Evolutionary conservation across 2,888 invertebrate species (phyloP).

Genomic region (Tetragonula carbonaria): DNA sequence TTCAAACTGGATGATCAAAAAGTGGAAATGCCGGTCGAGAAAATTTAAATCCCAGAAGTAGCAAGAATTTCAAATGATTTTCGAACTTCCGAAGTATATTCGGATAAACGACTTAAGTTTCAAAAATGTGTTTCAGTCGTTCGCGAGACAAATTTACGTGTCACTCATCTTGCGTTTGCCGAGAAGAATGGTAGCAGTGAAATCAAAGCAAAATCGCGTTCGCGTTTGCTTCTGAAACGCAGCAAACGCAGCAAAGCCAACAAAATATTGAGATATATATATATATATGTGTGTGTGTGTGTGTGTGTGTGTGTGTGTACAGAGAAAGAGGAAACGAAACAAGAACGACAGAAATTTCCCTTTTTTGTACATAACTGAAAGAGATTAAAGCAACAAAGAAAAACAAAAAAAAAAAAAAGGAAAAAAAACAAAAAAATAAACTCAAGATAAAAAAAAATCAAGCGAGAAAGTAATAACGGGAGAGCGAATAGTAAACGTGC

Average conservation of each 20-base stretch:
- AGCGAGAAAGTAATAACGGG: conserved; percentile 45
- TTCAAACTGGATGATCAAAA: not conserved
- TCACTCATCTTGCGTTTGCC: not conserved
- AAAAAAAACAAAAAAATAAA: not conserved
- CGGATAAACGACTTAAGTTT: too few relatives aligned
- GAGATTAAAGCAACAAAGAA: not conserved
- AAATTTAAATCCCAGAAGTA: not conserved
- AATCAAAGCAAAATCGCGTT: conserved; percentile 24
- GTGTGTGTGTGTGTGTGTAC: not conserved
- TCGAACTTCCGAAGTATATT: too few relatives aligned
- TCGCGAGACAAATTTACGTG: too few relatives aligned
- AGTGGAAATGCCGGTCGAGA: too few relatives aligned
- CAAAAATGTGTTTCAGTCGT: too few relatives aligned
- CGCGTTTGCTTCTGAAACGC: conserved; percentile 26
- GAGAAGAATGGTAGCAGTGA: conserved; percentile 2
- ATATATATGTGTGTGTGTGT: too few relatives aligned
- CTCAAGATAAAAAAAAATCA: too few relatives aligned
- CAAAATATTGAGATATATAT: too few relatives aligned
- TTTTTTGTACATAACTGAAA: conserved; percentile 46
- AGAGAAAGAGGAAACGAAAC: conserved; percentile 4
- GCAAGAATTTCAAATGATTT: not conserved
- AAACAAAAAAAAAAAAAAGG: not conserved
- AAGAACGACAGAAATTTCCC: conserved; percentile 11
- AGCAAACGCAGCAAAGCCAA: conserved; percentile 1
- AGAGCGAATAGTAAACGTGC: conserved; percentile 21